Conservation (phyloP, 2,888 invertebrate genomes). For the Thymelicus sylvestris region DNA sequence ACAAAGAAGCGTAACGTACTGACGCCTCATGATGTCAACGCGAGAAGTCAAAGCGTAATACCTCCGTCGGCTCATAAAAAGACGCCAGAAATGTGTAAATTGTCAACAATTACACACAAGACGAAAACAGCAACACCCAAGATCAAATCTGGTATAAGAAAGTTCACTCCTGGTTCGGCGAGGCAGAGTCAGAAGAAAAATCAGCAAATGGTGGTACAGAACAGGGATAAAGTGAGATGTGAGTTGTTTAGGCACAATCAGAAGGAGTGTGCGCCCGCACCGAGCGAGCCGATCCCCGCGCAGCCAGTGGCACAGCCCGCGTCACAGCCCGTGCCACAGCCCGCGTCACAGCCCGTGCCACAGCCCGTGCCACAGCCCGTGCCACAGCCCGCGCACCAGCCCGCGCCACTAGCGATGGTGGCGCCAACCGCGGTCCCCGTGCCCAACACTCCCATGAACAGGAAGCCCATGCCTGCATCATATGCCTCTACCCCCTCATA, state of each 20-base stretch:
- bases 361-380: slow-evolving; percentile 13
- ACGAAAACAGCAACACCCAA: slow-evolving; percentile 66
- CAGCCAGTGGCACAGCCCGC: no score
- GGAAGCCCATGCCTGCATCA: slow-evolving; percentile 58
- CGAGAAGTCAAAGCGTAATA: slow-evolving; percentile 44
- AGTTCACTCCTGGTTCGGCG: slow-evolving; percentile 68
- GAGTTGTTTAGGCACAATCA: slow-evolving; percentile 63
- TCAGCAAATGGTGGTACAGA: slow-evolving; percentile 54
- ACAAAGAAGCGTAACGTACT: slow-evolving; percentile 56
- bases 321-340: background rate
- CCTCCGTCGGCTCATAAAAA: slow-evolving; percentile 54
- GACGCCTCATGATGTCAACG: slow-evolving; percentile 55
- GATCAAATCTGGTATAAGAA: slow-evolving; percentile 71
- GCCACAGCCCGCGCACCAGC: slow-evolving; percentile 23
- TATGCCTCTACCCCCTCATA: slow-evolving; percentile 75
- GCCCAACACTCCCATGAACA: slow-evolving; percentile 68
- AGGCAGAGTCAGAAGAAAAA: slow-evolving; percentile 64
- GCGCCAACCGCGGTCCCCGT: slow-evolving; percentile 44
- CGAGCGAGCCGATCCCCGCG: slow-evolving; percentile 48
- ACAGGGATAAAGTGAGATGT: slow-evolving; percentile 71
- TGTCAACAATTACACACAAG: slow-evolving; percentile 56
- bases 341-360: background rate
- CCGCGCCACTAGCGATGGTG: background rate
- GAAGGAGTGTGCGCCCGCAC: slow-evolving; percentile 13
- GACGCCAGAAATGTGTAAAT: slow-evolving; percentile 61